Conservation (phyloP, 2,888 invertebrate genomes). For the Notocelia uddmanniana region DNA sequence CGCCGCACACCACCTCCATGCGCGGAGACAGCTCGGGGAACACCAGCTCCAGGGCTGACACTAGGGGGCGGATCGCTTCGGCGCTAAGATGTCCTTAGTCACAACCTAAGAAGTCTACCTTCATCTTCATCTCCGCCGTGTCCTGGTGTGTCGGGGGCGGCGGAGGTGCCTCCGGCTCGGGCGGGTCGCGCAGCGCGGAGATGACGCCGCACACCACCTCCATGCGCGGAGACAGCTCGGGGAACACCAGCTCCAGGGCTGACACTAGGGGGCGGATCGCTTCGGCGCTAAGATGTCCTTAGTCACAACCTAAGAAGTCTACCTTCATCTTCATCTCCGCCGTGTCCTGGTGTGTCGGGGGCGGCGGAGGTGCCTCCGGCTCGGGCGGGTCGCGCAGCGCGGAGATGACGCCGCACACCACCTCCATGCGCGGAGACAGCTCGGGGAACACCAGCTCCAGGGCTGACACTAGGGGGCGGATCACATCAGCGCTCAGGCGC, state of each 20-base stretch:
- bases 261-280: constrained; percentile 76
- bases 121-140: no score
- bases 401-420: constrained; percentile 83
- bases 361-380: constrained; percentile 56
- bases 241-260: constrained; percentile 71
- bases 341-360: constrained; percentile 64
- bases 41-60: constrained; percentile 72
- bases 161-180: constrained; percentile 62
- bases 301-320: no score
- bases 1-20: constrained; percentile 81
- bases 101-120: no score
- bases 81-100: constrained; percentile 72
- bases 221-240: constrained; percentile 76
- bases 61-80: constrained; percentile 77
- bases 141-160: constrained; percentile 64
- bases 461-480: constrained; percentile 74
- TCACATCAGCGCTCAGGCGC: constrained; percentile 68
- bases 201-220: constrained; percentile 83
- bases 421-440: constrained; percentile 75
- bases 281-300: constrained; percentile 70
- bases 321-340: no score
- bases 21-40: no score
- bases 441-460: constrained; percentile 75
- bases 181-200: constrained; percentile 85
- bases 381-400: constrained; percentile 85